Base-by-base conservation (phyloP, 2,888 invertebrate species). In the Andrena praecox region DNA sequence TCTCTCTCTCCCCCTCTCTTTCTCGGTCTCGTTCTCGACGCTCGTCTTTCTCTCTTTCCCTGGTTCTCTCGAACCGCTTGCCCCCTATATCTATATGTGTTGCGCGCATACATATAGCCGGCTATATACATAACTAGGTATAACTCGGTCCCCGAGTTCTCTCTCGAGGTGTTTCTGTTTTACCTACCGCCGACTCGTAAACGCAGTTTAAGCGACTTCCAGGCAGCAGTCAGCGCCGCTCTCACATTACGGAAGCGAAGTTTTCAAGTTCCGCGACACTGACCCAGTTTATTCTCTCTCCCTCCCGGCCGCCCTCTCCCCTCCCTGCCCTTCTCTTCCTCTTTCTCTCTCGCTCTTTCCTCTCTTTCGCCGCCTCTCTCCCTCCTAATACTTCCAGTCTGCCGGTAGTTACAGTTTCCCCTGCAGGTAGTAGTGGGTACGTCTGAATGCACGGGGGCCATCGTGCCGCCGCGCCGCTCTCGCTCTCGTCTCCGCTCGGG, bases 261-360 rank as follows among this genome's bases (percentile, higher is more conserved):
- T 93, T 93, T 93, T 93, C 93, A 93, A 93, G 93, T 93, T 93
- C 93, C 92, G 91, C 93, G 93, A 93, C 93, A 93, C 93, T 93
- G 93, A 93, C 93, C 93, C 93, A 93, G 93, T 93, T 93, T 93
- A 88, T 90, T 90, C 85, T 84, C 86, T 77, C 67, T 70, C 72
- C 72, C 74, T 56, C 82, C 74, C 59, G 48, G 12, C 48, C 63
- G 56, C 10, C 56, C 56, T 24, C 24, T 1, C 20, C 56, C 56
- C 24, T 10, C 56, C 76, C 62, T 59, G 20, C 68, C 70, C 10
- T 68, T 33, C 71, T 29, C 59, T 77, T 73, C 56, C 81, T 72
- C 77, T 20, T 59, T 67, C 77, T 64, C 79, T 56, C 67, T 73
- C 33, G 54, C 66, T 42, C 75, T 29, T 48, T 50, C 54, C 12